Evolutionary conservation across 2,888 invertebrate genomes (phyloP), one percentile per base, ranked within the genome.

Genomic region (Pollenia angustigena): DNA sequence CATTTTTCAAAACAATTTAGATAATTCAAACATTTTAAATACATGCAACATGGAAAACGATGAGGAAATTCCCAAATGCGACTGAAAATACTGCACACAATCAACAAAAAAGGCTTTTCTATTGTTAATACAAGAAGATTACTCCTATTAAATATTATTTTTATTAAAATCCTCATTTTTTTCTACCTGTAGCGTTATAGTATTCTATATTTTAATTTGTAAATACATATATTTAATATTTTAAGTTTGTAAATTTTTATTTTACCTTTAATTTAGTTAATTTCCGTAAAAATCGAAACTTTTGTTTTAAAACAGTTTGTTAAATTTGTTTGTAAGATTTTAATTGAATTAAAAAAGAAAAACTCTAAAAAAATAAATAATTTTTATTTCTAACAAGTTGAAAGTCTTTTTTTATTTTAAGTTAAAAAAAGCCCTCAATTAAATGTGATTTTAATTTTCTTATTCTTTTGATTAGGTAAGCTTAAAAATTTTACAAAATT

Each of bases 271-370:
- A 23, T 85, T 83, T 81, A 81, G 56, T 72, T 84, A 68, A 64
- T 74, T 78, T 66, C 14, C n/a, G 40, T 79, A 46, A 78, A 69
- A 74, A 52, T 54, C n/a, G 3, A 60, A 74, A 72, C 42, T 84
- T 87, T 84, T 84, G 80, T 84, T 80, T 81, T 81, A 76, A 82
- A 81, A 62, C 75, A 69, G 76, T 88, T 89, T 89, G 89, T 89
- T 89, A 87, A 86, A 88, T 87, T 89, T 82, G 89, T 89, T 88
- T 85, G 89, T 89, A 89, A 89, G 89, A 64, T 82, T 85, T 81
- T 60, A 84, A 72, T 62, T 74, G 12, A 64, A 81, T 66, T 60
- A 23, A 46, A 6, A 74, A 71, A 79, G n/a, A 75, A 66, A 58
- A 23, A 23, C 11, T 32, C 32, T 6, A 32, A 32, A 58, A 75